These are phyloP conservation scores for Sesia apiformis DNA, from an alignment of 2,888 invertebrate species.

Conservation along the genomic window DNA sequence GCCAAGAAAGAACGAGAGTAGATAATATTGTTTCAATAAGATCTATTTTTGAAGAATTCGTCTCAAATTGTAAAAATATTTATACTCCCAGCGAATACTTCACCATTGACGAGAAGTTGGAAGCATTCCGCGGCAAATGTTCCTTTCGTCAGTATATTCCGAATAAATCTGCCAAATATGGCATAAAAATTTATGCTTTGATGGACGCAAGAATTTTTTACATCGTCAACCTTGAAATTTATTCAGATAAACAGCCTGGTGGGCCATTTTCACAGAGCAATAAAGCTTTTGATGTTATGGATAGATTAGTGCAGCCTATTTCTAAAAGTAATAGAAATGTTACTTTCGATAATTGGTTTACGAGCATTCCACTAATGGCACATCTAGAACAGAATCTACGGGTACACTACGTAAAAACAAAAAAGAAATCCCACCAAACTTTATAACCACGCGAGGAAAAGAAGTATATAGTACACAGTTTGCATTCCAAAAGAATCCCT, in stretches of 20 bases:
- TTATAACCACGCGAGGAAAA: no score
- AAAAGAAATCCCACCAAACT: no score
- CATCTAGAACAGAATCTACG: no score
- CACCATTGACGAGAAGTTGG: constrained; percentile 11
- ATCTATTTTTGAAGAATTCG: constrained; percentile 5
- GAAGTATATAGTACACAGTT: no score
- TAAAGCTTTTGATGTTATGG: no score
- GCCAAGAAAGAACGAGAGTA: constrained; percentile 4
- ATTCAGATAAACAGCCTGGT: constrained; percentile 1
- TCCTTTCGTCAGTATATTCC: constrained; percentile 10
- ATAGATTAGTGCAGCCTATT: no score
- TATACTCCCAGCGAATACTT: constrained; percentile 6
- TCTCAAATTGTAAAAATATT: constrained; percentile 3
- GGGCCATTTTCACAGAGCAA: no score
- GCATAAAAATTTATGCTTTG: constrained; percentile 9
- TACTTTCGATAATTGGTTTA: constrained; percentile 8
- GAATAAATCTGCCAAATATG: constrained; percentile 11
- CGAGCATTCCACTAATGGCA: no score
- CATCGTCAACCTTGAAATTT: not conserved
- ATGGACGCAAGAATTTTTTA: constrained; percentile 2
- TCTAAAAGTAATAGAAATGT: constrained; percentile 3
- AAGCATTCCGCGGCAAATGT: constrained; percentile 9
- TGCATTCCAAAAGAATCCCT: no score
- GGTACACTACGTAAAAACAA: no score
- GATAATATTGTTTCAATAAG: constrained; percentile 8